phyloP scores from a whole-genome alignment of 2,113 vertebrate genomes.

The Odocoileus hemionus region DNA sequence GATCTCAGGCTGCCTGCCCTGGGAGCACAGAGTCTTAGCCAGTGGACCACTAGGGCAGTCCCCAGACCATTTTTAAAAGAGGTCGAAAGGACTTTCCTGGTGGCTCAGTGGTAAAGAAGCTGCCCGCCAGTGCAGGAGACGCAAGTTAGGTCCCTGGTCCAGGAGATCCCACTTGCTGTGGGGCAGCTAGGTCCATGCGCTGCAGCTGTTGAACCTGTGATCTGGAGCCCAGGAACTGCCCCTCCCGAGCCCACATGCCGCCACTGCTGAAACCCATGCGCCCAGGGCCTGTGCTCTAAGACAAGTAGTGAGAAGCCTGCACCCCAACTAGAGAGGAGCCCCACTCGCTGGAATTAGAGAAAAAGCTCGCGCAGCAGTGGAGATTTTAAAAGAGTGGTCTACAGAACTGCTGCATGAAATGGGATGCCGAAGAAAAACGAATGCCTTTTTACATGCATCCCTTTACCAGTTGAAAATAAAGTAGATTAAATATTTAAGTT shows the following conservation, averaged over 20 bases:
- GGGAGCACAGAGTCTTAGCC: neutral
- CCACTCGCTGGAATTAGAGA: neutral
- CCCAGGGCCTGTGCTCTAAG: neutral
- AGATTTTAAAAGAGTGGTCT: neutral
- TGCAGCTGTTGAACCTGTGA: neutral
- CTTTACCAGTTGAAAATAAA: neutral
- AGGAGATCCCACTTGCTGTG: neutral
- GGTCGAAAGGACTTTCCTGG: neutral
- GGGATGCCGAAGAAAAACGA: fast-evolving
- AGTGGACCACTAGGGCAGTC: neutral
- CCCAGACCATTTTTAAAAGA: neutral
- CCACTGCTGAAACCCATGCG: neutral
- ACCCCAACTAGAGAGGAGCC: neutral
- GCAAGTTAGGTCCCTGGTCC: neutral
- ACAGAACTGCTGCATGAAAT: neutral
- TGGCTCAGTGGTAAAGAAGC: neutral
- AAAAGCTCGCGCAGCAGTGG: neutral
- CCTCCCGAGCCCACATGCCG: neutral
- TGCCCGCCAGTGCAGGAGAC: neutral
- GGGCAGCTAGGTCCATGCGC: neutral
- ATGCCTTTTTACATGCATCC: fast-evolving
- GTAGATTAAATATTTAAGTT: neutral
- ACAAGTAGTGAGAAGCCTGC: neutral
- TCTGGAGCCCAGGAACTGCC: neutral
- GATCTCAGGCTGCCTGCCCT: neutral